These are phyloP conservation scores for Drosophila pruinosa DNA, from an alignment of 1,140 invertebrate genomes.

Conservation along the genomic window DNA sequence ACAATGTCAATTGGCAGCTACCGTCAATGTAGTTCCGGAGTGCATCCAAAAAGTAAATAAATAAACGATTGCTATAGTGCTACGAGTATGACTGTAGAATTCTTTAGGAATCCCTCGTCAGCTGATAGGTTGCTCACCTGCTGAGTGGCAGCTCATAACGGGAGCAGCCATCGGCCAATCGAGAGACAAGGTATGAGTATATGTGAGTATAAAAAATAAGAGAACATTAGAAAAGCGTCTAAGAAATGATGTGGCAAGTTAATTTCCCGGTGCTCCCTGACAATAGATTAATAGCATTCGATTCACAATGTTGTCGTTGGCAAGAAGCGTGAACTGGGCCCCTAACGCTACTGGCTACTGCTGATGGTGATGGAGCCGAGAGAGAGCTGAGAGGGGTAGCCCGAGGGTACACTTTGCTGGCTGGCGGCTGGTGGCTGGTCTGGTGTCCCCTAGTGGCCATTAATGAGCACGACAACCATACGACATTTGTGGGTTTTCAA, in stretches of 20 bases:
- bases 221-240: constrained; percentile 32
- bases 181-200: constrained; percentile 2
- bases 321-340: constrained; percentile 38
- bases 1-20: neutral
- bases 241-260: constrained; percentile 72
- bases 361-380: neutral
- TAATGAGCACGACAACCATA: constrained; percentile 73
- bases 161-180: constrained; percentile 22
- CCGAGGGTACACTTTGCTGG: neutral
- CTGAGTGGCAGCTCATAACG: constrained; percentile 21
- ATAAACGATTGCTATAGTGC: too few relatives aligned
- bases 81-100: too few relatives aligned
- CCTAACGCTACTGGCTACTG: constrained; percentile 21
- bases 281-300: constrained; percentile 62
- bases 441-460: constrained; percentile 35
- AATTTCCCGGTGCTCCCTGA: constrained; percentile 59
- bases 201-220: neutral
- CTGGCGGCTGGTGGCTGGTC: too few relatives aligned
- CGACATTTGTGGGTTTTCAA: constrained; percentile 57
- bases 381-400: neutral
- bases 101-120: neutral
- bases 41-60: too few relatives aligned
- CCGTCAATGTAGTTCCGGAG: too few relatives aligned
- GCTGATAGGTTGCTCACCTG: constrained; percentile 14
- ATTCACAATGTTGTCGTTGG: constrained; percentile 40